phyloP scores from a whole-genome alignment of 2,888 invertebrate genomes.

The Polymixis flavicincta region DNA sequence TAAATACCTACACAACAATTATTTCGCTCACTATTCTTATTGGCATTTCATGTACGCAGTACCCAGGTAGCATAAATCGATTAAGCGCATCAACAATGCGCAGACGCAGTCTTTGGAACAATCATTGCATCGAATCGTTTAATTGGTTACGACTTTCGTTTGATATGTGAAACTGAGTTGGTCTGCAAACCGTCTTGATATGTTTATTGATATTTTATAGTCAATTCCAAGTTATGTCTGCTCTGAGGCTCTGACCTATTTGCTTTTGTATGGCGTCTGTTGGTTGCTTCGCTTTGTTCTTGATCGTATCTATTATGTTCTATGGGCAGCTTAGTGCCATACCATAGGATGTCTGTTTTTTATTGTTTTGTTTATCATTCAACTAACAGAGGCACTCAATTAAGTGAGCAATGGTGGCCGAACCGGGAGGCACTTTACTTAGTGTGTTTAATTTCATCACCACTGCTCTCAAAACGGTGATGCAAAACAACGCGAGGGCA shows the following conservation, averaged over 20 bases:
- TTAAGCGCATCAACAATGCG: slow-evolving; percentile 30
- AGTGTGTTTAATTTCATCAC: no score
- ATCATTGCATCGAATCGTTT: slow-evolving; percentile 57
- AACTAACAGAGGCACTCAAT: neutral
- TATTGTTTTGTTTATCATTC: slow-evolving; percentile 8
- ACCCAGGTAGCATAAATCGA: slow-evolving; percentile 32
- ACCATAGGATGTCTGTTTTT: slow-evolving; percentile 2
- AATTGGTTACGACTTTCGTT: slow-evolving; percentile 68
- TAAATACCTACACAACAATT: slow-evolving; percentile 29
- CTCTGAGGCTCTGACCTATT: slow-evolving; percentile 61
- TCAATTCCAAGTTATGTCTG: slow-evolving; percentile 56
- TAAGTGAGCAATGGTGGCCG: no score
- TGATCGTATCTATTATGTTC: slow-evolving; percentile 36
- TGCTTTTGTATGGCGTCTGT: slow-evolving; percentile 45
- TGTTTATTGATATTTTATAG: slow-evolving; percentile 69
- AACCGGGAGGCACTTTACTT: no score
- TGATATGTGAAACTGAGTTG: slow-evolving; percentile 66
- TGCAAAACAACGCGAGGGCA: no score
- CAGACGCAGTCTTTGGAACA: slow-evolving; percentile 52
- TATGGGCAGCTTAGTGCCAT: slow-evolving; percentile 26
- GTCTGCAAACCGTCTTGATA: slow-evolving; percentile 66
- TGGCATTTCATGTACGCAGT: slow-evolving; percentile 19
- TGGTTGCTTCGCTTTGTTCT: slow-evolving; percentile 46
- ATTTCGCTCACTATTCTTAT: slow-evolving; percentile 26
- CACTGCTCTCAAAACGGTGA: no score